Percentiles rank a stretch among this genome's conserved stretches.
Conservation (phyloP, 2,888 invertebrate species). For the Xestia c-nigrum region DNA sequence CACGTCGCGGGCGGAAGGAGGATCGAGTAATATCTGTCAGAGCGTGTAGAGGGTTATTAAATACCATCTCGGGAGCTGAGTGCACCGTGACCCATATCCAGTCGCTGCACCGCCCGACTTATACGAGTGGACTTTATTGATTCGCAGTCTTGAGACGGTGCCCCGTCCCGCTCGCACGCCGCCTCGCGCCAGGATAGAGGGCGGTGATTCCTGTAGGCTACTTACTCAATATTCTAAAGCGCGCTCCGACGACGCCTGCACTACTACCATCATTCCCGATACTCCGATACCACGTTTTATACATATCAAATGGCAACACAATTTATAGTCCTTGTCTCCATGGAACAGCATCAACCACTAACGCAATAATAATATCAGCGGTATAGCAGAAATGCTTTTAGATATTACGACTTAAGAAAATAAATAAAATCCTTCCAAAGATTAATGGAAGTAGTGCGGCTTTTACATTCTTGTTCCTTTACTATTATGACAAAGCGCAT, state of each 20-base stretch:
- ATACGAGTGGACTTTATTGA: conserved; percentile 91
- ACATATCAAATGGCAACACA: conserved; percentile 37
- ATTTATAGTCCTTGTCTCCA: conserved; percentile 34
- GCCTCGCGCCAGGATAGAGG: conserved; percentile 69
- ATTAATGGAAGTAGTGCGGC: conserved; percentile 55
- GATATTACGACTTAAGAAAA: conserved; percentile 44
- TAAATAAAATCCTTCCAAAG: conserved; percentile 48
- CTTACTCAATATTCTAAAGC: conserved; percentile 89
- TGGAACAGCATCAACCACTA: conserved; percentile 11
- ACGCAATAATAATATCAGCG: conserved; percentile 27
- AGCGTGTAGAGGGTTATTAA: conserved; percentile 84
- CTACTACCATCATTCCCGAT: conserved; percentile 69
- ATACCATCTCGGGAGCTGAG: conserved; percentile 83
- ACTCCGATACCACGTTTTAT: conserved; percentile 47
- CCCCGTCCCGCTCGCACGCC: conserved; percentile 81
- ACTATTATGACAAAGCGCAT: conserved; percentile 65
- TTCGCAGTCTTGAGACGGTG: conserved; percentile 90
- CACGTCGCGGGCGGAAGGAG: conserved; percentile 66
- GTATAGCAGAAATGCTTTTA: conserved; percentile 30
- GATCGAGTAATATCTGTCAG: conserved; percentile 85
- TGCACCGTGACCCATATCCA: conserved; percentile 90
- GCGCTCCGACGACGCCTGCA: conserved; percentile 83
- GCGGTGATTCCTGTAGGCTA: conserved; percentile 78
- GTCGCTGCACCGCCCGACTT: conserved; percentile 87
- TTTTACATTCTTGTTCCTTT: conserved; percentile 52